Evolutionary conservation across 2,888 invertebrate species (phyloP).

Genomic region (Autographa gamma): DNA sequence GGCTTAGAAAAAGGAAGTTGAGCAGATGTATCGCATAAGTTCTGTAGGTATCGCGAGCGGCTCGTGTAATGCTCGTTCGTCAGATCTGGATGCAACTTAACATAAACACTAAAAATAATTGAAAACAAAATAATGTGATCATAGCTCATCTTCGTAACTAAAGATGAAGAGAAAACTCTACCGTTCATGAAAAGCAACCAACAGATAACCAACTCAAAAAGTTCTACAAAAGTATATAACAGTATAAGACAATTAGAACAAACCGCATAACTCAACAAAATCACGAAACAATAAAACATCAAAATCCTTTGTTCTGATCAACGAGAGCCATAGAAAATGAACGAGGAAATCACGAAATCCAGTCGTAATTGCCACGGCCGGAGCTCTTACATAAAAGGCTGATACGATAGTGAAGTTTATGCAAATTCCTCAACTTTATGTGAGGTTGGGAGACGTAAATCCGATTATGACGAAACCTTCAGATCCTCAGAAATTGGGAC

Average conservation of each 20-base stretch:
- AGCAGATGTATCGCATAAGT: neutral
- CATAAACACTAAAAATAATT: too few relatives aligned
- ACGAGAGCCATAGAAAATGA: slow-evolving; percentile 19
- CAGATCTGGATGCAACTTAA: too few relatives aligned
- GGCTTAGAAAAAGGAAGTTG: neutral
- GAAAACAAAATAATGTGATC: too few relatives aligned
- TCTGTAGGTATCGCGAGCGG: too few relatives aligned
- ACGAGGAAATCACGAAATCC: slow-evolving; percentile 37
- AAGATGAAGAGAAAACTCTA: too few relatives aligned
- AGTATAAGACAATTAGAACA: too few relatives aligned
- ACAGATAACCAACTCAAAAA: too few relatives aligned
- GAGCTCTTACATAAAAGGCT: slow-evolving; percentile 54
- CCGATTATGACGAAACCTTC: slow-evolving; percentile 69
- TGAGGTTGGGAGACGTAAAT: slow-evolving; percentile 67
- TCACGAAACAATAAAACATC: neutral
- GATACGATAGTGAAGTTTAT: slow-evolving; percentile 70
- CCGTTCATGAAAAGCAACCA: too few relatives aligned
- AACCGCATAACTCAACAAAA: neutral
- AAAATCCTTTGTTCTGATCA: neutral
- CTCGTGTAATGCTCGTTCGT: too few relatives aligned
- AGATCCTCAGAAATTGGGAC: slow-evolving; percentile 63
- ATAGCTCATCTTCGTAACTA: too few relatives aligned
- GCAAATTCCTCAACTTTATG: slow-evolving; percentile 76
- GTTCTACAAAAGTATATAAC: too few relatives aligned
- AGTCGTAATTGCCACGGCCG: slow-evolving; percentile 44